phyloP scores from a whole-genome alignment of 2,888 invertebrate species.

The Lithophane ornitopus region DNA sequence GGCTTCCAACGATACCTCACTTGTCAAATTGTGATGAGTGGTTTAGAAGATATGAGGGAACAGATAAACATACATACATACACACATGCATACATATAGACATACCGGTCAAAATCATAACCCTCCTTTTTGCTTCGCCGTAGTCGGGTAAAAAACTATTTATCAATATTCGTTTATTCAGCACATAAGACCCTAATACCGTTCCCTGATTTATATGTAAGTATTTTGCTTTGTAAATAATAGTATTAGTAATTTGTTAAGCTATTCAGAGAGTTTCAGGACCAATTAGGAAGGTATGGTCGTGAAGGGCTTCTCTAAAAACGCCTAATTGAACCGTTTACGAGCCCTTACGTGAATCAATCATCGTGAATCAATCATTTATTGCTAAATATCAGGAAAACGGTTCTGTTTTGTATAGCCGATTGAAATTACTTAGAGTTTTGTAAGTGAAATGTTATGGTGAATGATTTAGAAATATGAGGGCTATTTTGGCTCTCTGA shows the following conservation, averaged over 20 bases:
- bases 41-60: too few species aligned
- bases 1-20: too few species aligned
- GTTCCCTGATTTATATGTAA: constrained; percentile 58
- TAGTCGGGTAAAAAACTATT: too few species aligned
- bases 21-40: too few species aligned
- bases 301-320: constrained; percentile 56
- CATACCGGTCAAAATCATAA: too few species aligned
- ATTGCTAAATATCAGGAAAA: constrained; percentile 35
- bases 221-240: constrained; percentile 68
- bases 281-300: constrained; percentile 68
- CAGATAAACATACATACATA: too few species aligned
- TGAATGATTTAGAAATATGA: neutral
- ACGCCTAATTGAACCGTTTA: constrained; percentile 53
- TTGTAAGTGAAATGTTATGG: constrained; percentile 23
- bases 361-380: constrained; percentile 50
- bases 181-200: constrained; percentile 32
- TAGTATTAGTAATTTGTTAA: constrained; percentile 68
- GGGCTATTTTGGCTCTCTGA: neutral
- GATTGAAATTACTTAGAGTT: constrained; percentile 18
- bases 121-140: too few species aligned
- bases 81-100: too few species aligned
- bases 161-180: constrained; percentile 16
- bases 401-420: constrained; percentile 29
- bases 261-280: constrained; percentile 65
- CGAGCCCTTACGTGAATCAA: constrained; percentile 48